phyloP scores from a whole-genome alignment of 2,888 invertebrate genomes.

The Aspidiotus destructor region DNA sequence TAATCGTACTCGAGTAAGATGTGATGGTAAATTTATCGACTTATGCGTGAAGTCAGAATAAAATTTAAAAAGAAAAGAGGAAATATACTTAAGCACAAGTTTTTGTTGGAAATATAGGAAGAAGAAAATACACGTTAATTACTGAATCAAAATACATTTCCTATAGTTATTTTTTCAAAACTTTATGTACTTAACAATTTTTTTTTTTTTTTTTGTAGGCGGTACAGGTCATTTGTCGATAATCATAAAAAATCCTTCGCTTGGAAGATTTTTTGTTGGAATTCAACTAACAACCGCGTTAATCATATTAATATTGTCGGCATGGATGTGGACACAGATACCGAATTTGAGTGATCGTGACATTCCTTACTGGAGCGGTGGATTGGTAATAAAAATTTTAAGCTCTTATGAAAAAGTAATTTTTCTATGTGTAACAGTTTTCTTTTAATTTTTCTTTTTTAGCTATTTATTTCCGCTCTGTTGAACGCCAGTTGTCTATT shows the following conservation, averaged over 20 bases:
- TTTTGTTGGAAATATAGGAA: neutral
- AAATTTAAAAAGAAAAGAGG: neutral
- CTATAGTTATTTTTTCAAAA: no score
- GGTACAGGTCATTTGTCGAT: conserved; percentile 3
- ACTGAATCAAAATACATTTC: neutral
- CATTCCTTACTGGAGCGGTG: conserved; percentile 57
- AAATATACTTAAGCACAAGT: no score
- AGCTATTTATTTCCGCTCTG: conserved; percentile 3
- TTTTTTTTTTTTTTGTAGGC: conserved; percentile 1
- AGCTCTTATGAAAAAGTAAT: neutral
- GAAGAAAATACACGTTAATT: neutral
- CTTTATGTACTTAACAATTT: neutral
- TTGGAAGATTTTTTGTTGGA: conserved; percentile 46
- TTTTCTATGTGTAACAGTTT: neutral
- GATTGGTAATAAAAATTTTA: conserved; percentile 44
- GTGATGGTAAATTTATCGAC: no score
- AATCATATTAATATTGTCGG: conserved; percentile 48
- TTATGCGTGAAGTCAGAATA: neutral
- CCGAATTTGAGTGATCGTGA: conserved; percentile 51
- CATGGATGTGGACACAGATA: conserved; percentile 52
- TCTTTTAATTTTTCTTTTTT: conserved; percentile 1
- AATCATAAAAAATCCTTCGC: neutral
- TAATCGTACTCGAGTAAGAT: no score
- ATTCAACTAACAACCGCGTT: conserved; percentile 49
- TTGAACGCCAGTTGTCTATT: neutral